Conservation (phyloP, 2,797 vertebrate species). For the Hemibagrus guttatus region DNA sequence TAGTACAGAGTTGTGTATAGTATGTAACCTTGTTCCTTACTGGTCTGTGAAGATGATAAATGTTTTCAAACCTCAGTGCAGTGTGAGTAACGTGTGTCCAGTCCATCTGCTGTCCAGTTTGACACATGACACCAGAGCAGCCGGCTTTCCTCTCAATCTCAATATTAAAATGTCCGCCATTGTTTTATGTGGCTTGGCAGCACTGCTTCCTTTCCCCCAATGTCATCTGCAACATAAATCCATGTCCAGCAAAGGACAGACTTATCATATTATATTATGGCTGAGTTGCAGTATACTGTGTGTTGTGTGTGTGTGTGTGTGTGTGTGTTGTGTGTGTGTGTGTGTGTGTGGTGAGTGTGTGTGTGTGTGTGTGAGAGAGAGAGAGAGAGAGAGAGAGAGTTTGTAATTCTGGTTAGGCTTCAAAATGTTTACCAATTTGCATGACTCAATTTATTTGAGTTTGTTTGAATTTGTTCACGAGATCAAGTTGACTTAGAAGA, state of each 20-base stretch:
- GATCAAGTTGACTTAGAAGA: neutral
- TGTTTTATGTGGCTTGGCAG: constrained; percentile 75
- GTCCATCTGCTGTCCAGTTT: neutral
- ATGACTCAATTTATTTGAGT: neutral
- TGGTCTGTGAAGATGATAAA: constrained; percentile 59
- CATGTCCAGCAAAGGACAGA: constrained; percentile 65
- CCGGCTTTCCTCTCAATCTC: constrained; percentile 68
- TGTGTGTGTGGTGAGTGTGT: neutral
- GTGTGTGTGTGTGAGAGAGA: too few species aligned
- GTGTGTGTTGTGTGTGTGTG: constrained; percentile 58
- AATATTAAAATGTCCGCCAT: constrained; percentile 74
- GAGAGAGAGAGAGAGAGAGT: too few species aligned
- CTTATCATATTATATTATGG: constrained; percentile 65
- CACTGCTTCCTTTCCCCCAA: constrained; percentile 58
- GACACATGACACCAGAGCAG: constrained; percentile 50
- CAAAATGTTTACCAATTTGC: neutral
- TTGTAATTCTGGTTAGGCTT: neutral
- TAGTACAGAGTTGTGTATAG: constrained; percentile 19
- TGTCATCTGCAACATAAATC: constrained; percentile 69
- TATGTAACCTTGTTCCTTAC: constrained; percentile 20
- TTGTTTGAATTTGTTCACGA: neutral
- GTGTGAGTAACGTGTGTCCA: constrained; percentile 19
- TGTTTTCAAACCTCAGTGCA: constrained; percentile 63
- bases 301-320: constrained; percentile 55
- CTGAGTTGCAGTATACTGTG: constrained; percentile 37